Base-by-base conservation (phyloP, 2,888 invertebrate species). In the Lithophane ornitopus region DNA sequence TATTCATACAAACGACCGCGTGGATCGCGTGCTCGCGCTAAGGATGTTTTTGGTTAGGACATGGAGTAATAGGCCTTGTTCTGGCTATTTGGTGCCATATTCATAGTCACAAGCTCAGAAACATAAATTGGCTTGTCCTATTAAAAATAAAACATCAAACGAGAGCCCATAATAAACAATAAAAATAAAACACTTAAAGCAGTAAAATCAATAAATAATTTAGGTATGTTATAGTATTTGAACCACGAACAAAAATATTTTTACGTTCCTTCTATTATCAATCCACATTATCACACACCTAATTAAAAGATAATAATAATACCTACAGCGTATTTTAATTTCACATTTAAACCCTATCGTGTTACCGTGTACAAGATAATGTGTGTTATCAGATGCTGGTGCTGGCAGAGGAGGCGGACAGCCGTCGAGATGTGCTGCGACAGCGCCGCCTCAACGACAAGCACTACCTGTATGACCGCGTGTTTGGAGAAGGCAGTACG, bases 401-500 rank as follows among this genome's bases (percentile, higher is more conserved):
- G 59, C 82, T 96, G 88, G 96, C 96, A 80, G 96, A 96, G 82
- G 96, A 96, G 78, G 90, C 96, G 4, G 96, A 96, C 80, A 91
- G 89, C 78, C 92, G 94, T 3, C 94, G 93, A 52, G 97, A 97
- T 91, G 97, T 98, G 61, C 94, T 98, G 68, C 97, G 98, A 34
- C 98, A 98, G 75, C 96, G 97, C 39, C 97, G 97, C 76, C 95
- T 96, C 71, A 97, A 97, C 34, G 98, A 99, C 82, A 98, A 98
- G 84, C 98, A 98, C 92, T 99, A 99, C 94, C 97, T 98, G 4
- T 99, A 99, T 93, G 99, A 99, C 92, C 97, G 98, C 71, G 98
- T 98, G 14, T 99, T 99, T 92, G 98, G 98, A 69, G 99, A 99
- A 91, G 97, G 98, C 82, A 98, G 98, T 41, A 97, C 98, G 0